phyloP scores from a whole-genome alignment of 1,140 invertebrate genomes.

The Diorhabda carinulata region DNA sequence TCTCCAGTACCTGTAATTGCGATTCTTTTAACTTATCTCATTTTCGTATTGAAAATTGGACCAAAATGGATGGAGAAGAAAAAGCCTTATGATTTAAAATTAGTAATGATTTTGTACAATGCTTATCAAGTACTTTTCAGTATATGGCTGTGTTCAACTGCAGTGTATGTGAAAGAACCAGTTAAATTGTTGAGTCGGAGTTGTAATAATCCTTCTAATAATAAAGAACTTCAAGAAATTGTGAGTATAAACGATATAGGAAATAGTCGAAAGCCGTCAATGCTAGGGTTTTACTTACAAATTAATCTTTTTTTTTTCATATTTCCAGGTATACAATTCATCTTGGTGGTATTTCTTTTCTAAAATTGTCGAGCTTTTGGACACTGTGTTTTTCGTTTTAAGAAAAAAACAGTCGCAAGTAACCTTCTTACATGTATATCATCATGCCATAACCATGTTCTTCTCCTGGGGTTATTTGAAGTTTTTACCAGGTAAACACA shows the following conservation, averaged over 20 bases:
- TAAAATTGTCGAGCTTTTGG: constrained; percentile 63
- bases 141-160: constrained; percentile 41
- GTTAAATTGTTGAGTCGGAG: constrained; percentile 38
- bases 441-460: constrained; percentile 61
- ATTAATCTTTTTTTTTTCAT: too few relatives aligned
- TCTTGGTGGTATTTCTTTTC: constrained; percentile 53
- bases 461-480: constrained; percentile 57
- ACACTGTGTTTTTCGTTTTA: constrained; percentile 78
- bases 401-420: constrained; percentile 73
- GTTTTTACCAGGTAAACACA: constrained; percentile 52
- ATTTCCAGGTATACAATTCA: constrained; percentile 46
- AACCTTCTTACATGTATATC: constrained; percentile 69
- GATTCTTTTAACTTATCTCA: constrained; percentile 60
- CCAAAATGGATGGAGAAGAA: constrained; percentile 65
- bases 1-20: constrained; percentile 62
- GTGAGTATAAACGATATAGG: constrained; percentile 20
- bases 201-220: constrained; percentile 32
- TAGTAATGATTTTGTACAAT: constrained; percentile 66
- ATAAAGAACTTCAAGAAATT: constrained; percentile 33
- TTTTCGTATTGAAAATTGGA: constrained; percentile 66
- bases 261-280: too few relatives aligned
- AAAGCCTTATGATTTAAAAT: constrained; percentile 62
- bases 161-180: constrained; percentile 36
- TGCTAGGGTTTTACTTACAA: too few relatives aligned
- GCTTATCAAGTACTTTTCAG: constrained; percentile 60